Base-by-base conservation (phyloP, 1,140 invertebrate species). In the Drosophila watanabei region DNA sequence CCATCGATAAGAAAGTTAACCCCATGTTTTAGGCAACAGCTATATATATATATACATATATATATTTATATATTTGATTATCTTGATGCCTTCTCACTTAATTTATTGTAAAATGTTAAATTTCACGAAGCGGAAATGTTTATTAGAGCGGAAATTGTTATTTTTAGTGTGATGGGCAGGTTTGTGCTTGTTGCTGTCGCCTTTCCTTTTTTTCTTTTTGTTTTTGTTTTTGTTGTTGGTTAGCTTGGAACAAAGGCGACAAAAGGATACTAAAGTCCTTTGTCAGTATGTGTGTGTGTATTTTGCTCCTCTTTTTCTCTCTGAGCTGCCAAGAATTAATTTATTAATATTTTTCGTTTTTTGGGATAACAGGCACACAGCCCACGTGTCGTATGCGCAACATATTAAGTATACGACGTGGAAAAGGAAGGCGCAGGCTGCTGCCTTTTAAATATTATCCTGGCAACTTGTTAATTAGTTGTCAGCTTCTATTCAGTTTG, bases 61-160 rank as follows among this genome's bases (percentile, higher is more conserved):
- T 48, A 43, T 79, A 46, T 63, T 37, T 80, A 14, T 79, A n/a
- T 79, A 75, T 83, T 48, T 79, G 66, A 65, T 70, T 82, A 78
- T 78, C 86, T 75, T 82, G 86, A 82, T 90, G 90, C 80, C 87
- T 90, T 91, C 72, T 86, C 86, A 90, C 86, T 86, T 90, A 86
- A 90, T 90, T 90, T 90, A 90, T 90, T 90, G 86, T 86, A 91
- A 91, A 91, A 91, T 87, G 83, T 83, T 91, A 91, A 92, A 91
- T 87, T 92, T 88, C 80, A 85, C 82, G 72, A 92, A 92, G 91
- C 82, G 91, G 91, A 92, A 92, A 92, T 88, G 84, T 92, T 92
- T 92, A 92, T 92, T 92, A 83, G 91, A 92, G 91, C 91, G 91
- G 91, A 92, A 92, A 92, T 89, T 91, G 91, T 92, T 92, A 92